A percentile compares a stretch with the other conserved stretches of the same genome.
Conservation (phyloP, 2,797 vertebrate species). For the Eulemur coronatus region DNA sequence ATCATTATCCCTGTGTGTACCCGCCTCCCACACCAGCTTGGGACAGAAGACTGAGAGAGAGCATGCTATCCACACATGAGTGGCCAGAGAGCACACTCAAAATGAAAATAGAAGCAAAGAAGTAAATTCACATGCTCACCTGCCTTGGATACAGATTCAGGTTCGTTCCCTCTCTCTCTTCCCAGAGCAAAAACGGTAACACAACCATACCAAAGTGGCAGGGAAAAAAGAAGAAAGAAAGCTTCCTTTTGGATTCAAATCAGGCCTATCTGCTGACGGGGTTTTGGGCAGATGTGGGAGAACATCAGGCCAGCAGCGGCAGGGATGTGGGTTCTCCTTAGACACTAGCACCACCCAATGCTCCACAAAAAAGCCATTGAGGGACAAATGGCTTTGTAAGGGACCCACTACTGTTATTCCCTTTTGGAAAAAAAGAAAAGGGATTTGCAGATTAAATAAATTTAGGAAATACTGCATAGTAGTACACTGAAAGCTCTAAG, state of each 20-base stretch:
- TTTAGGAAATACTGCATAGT: not conserved
- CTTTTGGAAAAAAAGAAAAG: not conserved
- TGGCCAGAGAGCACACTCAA: not conserved
- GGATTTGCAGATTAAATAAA: not conserved
- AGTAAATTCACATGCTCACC: not conserved
- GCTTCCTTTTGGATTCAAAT: not conserved
- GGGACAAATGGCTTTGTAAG: not conserved
- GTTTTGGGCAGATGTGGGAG: not conserved
- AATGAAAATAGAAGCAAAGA: not conserved
- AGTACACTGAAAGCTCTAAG: not conserved
- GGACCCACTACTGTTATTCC: not conserved
- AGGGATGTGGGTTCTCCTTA: not conserved
- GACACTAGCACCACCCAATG: not conserved
- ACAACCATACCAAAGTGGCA: too few species aligned
- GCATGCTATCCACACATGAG: accelerated
- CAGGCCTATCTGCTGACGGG: not conserved
- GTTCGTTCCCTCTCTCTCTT: not conserved
- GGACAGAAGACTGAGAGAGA: not conserved
- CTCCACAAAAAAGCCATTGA: not conserved
- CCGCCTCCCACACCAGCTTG: not conserved
- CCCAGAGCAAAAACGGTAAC: not conserved
- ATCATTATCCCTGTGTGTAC: not conserved
- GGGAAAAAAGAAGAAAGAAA: not conserved
- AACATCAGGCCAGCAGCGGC: too few species aligned
- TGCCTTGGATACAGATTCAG: not conserved